Evolutionary conservation across 2,888 invertebrate species (phyloP).

Genomic region (Watsonalla binaria): DNA sequence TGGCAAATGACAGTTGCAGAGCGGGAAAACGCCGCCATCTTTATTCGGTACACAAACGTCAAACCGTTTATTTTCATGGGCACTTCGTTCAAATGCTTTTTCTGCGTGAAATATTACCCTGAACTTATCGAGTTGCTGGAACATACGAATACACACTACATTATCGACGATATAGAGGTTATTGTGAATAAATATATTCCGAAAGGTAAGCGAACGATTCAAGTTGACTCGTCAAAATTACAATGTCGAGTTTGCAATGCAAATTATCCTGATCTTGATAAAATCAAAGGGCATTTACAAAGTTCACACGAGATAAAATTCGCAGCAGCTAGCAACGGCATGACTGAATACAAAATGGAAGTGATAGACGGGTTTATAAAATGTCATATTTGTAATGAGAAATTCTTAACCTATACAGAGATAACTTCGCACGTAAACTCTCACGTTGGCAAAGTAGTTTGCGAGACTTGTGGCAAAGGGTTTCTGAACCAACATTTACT

Average conservation of each 20-base stretch:
- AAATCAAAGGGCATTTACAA: slow-evolving; percentile 35
- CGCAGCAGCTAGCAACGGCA: slow-evolving; percentile 35
- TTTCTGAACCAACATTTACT: slow-evolving; percentile 44
- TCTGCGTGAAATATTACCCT: slow-evolving; percentile 38
- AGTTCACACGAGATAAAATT: slow-evolving; percentile 32
- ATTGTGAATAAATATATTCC: slow-evolving; percentile 37
- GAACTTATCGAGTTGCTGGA: slow-evolving; percentile 31
- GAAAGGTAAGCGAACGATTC: slow-evolving; percentile 38
- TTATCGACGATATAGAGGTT: slow-evolving; percentile 13
- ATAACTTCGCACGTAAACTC: slow-evolving; percentile 46
- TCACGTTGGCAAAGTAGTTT: slow-evolving; percentile 50
- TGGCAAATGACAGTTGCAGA: slow-evolving; percentile 52
- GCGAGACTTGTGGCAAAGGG: slow-evolving; percentile 48
- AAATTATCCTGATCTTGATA: slow-evolving; percentile 24
- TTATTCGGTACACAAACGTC: slow-evolving; percentile 45
- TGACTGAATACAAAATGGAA: slow-evolving; percentile 48
- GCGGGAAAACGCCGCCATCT: slow-evolving; percentile 44
- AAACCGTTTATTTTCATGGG: slow-evolving; percentile 53
- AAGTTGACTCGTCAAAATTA: slow-evolving; percentile 47
- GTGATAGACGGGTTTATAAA: slow-evolving; percentile 26
- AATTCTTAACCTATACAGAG: slow-evolving; percentile 36
- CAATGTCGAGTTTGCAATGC: slow-evolving; percentile 39
- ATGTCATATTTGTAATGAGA: slow-evolving; percentile 42
- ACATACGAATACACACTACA: slow-evolving; percentile 35
- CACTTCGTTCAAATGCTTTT: slow-evolving; percentile 51